These are phyloP conservation scores for Austrolebias charrua DNA, from an alignment of 2,797 vertebrate genomes.

Conservation along the genomic window DNA sequence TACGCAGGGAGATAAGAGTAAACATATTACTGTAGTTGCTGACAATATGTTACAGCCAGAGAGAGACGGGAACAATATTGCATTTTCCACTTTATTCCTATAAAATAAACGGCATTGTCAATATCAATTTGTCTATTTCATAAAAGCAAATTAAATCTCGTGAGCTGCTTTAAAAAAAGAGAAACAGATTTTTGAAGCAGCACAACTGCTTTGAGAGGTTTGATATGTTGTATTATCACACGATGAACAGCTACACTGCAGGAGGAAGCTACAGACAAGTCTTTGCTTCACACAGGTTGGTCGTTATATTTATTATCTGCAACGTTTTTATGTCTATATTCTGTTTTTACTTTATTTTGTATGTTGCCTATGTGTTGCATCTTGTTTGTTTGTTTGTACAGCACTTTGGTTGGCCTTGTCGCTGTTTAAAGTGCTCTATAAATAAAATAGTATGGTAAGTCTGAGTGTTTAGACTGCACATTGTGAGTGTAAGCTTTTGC, in stretches of 20 bases:
- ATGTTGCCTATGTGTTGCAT: too few species aligned
- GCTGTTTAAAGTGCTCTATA: too few species aligned
- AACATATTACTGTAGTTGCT: constrained; percentile 44
- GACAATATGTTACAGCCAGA: constrained; percentile 54
- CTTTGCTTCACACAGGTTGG: too few species aligned
- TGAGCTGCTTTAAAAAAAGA: constrained; percentile 35
- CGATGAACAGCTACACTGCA: constrained; percentile 33
- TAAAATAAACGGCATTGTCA: constrained; percentile 57
- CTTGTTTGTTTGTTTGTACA: too few species aligned
- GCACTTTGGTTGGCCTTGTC: too few species aligned
- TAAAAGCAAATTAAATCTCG: constrained; percentile 60
- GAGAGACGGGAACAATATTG: constrained; percentile 64
- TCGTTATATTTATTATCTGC: too few species aligned
- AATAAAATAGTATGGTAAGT: too few species aligned
- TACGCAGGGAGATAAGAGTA: constrained; percentile 45
- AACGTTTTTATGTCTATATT: too few species aligned
- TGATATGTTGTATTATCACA: constrained; percentile 50
- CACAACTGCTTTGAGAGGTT: constrained; percentile 43
- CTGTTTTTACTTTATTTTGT: too few species aligned
- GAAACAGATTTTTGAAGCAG: constrained; percentile 50
- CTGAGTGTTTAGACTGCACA: constrained; percentile 20
- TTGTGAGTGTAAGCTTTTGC: constrained; percentile 10
- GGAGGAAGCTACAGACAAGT: constrained; percentile 22
- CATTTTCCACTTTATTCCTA: constrained; percentile 53
- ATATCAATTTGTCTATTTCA: constrained; percentile 64